phyloP scores from a whole-genome alignment of 2,797 vertebrate genomes.

The Microctenopoma stevenorrisi region DNA sequence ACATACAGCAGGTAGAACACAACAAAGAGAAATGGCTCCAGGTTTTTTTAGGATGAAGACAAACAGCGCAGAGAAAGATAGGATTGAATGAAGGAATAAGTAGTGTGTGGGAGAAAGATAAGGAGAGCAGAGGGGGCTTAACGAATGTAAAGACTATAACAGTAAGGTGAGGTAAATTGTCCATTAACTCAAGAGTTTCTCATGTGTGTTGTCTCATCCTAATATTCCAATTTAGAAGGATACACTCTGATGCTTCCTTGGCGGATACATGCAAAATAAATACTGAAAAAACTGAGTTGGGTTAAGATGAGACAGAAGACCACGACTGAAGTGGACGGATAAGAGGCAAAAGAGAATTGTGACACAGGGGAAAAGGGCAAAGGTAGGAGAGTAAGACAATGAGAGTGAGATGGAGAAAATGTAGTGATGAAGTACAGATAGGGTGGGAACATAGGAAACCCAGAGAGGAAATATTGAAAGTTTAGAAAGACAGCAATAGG shows the following conservation, averaged over 20 bases:
- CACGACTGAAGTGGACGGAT: conserved; percentile 57
- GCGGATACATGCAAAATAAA: conserved; percentile 65
- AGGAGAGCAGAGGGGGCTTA: conserved; percentile 56
- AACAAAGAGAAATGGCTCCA: conserved; percentile 33
- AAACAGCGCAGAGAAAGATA: conserved; percentile 34
- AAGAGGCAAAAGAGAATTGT: conserved; percentile 48
- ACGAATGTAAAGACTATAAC: conserved; percentile 77
- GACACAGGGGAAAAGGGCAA: conserved; percentile 31
- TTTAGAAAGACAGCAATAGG: conserved; percentile 52
- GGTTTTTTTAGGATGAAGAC: conserved; percentile 50
- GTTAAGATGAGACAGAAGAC: conserved; percentile 50
- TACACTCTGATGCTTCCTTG: conserved; percentile 76
- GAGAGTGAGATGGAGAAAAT: conserved; percentile 55
- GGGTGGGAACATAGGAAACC: conserved; percentile 22
- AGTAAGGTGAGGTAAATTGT: conserved; percentile 78
- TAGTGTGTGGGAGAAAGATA: conserved; percentile 47
- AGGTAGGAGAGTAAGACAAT: conserved; percentile 28
- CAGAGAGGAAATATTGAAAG: conserved; percentile 63
- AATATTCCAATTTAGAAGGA: conserved; percentile 79
- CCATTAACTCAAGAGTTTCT: conserved; percentile 79
- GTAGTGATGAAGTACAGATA: conserved; percentile 51
- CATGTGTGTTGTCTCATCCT: conserved; percentile 72
- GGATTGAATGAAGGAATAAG: conserved; percentile 43
- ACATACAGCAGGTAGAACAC: conserved; percentile 20
- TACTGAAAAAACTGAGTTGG: conserved; percentile 47